phyloP scores from a whole-genome alignment of 2,113 vertebrate genomes.

The Dromaius novaehollandiae region DNA sequence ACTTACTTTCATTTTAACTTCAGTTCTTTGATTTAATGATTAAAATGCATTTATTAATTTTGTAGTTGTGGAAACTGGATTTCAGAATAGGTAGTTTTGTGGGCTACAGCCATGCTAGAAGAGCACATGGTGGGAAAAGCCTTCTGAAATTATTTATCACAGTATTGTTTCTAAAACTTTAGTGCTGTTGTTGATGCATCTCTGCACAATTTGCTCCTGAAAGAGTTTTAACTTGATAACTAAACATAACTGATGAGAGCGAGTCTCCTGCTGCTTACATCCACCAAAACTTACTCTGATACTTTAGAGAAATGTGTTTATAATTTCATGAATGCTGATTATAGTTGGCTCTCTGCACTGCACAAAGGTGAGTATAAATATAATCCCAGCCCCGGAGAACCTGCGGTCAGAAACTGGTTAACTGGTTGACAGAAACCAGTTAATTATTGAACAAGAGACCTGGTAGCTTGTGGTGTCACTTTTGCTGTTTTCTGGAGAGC shows the following conservation, averaged over 20 bases:
- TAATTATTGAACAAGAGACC: neutral
- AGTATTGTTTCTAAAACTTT: neutral
- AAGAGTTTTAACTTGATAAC: neutral
- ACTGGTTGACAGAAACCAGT: neutral
- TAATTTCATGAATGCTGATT: neutral
- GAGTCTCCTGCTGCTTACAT: neutral
- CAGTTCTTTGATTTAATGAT: neutral
- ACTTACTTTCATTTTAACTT: neutral
- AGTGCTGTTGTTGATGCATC: neutral
- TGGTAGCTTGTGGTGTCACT: neutral
- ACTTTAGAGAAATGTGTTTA: neutral
- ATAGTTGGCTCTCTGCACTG: neutral
- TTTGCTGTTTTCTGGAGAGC: neutral
- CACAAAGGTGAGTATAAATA: neutral
- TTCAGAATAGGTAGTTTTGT: accelerated
- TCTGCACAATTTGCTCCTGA: neutral
- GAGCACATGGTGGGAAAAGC: neutral
- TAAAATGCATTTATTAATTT: neutral
- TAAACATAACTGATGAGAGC: neutral
- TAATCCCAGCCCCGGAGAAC: accelerated
- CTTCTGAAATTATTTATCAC: neutral
- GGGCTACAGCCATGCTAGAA: accelerated
- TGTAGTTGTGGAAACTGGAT: neutral
- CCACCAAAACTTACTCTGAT: neutral
- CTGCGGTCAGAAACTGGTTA: neutral